Percentiles rank a stretch among this genome's conserved stretches.
These are phyloP conservation scores for Epistrophe grossulariae DNA, from an alignment of 2,888 invertebrate genomes.

Conservation along the genomic window DNA sequence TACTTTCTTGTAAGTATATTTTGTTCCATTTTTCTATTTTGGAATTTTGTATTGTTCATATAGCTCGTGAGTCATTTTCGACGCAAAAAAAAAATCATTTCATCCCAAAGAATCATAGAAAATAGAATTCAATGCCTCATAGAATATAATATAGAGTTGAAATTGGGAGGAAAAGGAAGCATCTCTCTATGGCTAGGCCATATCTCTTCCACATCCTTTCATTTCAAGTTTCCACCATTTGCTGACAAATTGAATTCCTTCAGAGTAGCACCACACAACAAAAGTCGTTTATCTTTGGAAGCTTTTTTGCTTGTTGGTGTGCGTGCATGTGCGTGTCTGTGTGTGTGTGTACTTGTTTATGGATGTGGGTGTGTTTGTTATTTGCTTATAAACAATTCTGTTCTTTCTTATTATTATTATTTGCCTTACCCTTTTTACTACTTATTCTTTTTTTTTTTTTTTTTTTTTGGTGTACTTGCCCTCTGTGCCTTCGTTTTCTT, in stretches of 20 bases:
- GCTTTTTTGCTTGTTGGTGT: constrained; percentile 13
- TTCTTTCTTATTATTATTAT: constrained; percentile 33
- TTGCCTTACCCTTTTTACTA: constrained; percentile 57
- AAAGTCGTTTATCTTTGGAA: constrained; percentile 69
- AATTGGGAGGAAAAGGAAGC: constrained; percentile 23
- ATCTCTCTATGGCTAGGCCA: constrained; percentile 13
- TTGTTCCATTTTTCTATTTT: constrained; percentile 46
- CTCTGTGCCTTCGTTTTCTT: constrained; percentile 32
- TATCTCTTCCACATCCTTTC: constrained; percentile 68
- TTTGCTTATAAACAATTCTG: constrained; percentile 57
- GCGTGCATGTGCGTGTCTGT: neutral
- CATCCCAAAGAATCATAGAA: constrained; percentile 34
- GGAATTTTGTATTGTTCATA: constrained; percentile 13
- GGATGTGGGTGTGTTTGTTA: constrained; percentile 30
- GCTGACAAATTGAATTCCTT: constrained; percentile 70
- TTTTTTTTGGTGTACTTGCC: constrained; percentile 24
- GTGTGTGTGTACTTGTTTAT: constrained; percentile 4
- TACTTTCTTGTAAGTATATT: constrained; percentile 47
- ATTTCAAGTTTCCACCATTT: constrained; percentile 56
- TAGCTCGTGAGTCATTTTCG: constrained; percentile 5
- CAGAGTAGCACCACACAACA: constrained; percentile 19
- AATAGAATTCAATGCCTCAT: constrained; percentile 37
- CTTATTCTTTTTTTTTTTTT: constrained; percentile 24
- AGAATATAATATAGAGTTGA: constrained; percentile 2
- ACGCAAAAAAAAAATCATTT: constrained; percentile 35